A percentile compares a stretch with the other conserved stretches of the same genome.
Evolutionary conservation across 2,113 vertebrate genomes (phyloP).

Genomic region (Sturnira hondurensis): DNA sequence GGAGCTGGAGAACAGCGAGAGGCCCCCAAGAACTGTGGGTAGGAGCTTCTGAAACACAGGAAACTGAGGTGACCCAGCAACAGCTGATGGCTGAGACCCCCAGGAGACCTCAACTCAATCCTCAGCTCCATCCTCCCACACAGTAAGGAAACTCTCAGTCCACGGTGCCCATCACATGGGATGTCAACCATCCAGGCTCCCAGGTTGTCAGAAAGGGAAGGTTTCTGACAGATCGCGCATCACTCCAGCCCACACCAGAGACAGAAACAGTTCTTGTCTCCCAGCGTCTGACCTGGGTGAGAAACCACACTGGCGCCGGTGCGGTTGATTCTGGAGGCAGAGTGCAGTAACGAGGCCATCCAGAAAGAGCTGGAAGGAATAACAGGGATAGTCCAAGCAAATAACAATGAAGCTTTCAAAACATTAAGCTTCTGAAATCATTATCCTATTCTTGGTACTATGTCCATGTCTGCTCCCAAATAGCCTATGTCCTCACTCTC

Average conservation of each 20-base stretch:
- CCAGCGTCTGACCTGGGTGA: neutral
- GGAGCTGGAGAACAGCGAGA: neutral
- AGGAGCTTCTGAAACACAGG: neutral
- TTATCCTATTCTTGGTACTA: neutral
- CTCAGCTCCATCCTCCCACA: neutral
- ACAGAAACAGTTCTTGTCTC: neutral
- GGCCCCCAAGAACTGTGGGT: neutral
- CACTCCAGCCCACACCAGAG: neutral
- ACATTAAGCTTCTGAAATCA: neutral
- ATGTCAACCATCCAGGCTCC: too few species aligned
- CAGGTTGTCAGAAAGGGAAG: neutral
- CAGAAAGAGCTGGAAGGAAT: neutral
- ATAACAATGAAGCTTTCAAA: neutral
- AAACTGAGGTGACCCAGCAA: neutral
- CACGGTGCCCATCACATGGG: too few species aligned
- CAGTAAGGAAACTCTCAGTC: neutral
- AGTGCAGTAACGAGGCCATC: fast-evolving
- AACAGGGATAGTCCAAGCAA: neutral
- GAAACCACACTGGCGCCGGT: fast-evolving
- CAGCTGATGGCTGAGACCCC: neutral
- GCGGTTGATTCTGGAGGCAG: neutral
- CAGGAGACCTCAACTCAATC: neutral
- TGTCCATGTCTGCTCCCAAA: neutral
- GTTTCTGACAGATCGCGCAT: fast-evolving
- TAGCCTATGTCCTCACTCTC: neutral